Evolutionary conservation across 2,113 vertebrate species (phyloP).

Genomic region (Quiscalus mexicanus): DNA sequence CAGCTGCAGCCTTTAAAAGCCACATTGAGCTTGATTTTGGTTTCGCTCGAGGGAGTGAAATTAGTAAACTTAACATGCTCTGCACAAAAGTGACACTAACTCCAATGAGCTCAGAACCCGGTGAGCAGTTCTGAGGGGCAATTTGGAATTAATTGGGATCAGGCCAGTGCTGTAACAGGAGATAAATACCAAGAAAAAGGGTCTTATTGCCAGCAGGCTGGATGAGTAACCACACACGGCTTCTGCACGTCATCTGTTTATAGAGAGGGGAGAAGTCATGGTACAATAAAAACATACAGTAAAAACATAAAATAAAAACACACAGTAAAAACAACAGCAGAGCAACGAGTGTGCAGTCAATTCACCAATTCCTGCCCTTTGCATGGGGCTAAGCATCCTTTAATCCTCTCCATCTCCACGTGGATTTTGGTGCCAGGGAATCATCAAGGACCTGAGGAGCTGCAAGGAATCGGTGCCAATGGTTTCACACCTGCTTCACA

Average conservation of each 20-base stretch:
- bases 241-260: slow-evolving; percentile 51
- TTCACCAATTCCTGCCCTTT: background rate
- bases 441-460: background rate
- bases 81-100: background rate
- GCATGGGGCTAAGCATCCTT: background rate
- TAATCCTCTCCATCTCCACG: rapidly evolving
- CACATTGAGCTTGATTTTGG: background rate
- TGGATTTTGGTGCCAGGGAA: background rate
- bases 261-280: background rate
- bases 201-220: background rate
- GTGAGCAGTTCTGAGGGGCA: background rate
- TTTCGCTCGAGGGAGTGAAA: background rate
- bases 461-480: background rate
- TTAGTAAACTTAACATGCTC: background rate
- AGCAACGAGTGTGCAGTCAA: background rate
- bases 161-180: background rate
- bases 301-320: background rate
- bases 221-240: slow-evolving; percentile 7
- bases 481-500: slow-evolving; percentile 36
- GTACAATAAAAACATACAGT: background rate
- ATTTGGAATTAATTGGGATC: background rate
- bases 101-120: background rate
- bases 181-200: background rate
- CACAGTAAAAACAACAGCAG: background rate
- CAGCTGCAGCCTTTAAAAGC: background rate